Percentiles rank a stretch among this genome's conserved stretches.
phyloP scores from a whole-genome alignment of 2,888 invertebrate genomes.

The Amiota mariae region DNA sequence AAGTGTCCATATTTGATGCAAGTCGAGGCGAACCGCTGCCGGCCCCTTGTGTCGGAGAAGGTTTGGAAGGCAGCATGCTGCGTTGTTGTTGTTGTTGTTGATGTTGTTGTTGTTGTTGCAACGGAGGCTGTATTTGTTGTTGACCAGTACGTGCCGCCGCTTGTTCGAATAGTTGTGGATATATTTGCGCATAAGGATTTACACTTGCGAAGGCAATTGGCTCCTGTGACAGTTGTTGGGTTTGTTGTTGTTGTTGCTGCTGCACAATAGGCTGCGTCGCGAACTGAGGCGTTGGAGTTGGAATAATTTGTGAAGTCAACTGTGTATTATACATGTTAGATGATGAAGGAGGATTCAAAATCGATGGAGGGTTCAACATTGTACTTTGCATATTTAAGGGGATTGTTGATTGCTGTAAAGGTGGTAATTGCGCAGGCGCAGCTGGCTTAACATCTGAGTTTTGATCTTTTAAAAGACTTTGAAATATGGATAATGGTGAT shows the following conservation, averaged over 20 bases:
- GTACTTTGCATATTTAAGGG: background rate
- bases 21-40: conserved; percentile 27
- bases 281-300: conserved; percentile 21
- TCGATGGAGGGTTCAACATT: background rate
- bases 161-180: conserved; percentile 67
- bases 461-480: conserved; percentile 34
- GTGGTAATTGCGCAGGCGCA: background rate
- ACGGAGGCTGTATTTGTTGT: conserved; percentile 40
- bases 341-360: conserved; percentile 32
- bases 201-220: conserved; percentile 67
- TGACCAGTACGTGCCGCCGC: conserved; percentile 38
- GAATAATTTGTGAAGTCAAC: background rate
- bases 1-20: conserved; percentile 50
- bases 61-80: conserved; percentile 21
- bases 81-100: conserved; percentile 44
- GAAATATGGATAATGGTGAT: background rate
- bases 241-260: conserved; percentile 13
- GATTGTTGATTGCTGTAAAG: background rate
- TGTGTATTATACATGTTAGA: conserved; percentile 5
- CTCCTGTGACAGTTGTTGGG: conserved; percentile 44
- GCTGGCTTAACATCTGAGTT: background rate
- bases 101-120: conserved; percentile 44
- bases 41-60: background rate
- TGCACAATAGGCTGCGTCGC: conserved; percentile 1
- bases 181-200: conserved; percentile 69